These are phyloP conservation scores for Tetranychus urticae DNA, from an alignment of 1,140 invertebrate genomes.

Conservation along the genomic window DNA sequence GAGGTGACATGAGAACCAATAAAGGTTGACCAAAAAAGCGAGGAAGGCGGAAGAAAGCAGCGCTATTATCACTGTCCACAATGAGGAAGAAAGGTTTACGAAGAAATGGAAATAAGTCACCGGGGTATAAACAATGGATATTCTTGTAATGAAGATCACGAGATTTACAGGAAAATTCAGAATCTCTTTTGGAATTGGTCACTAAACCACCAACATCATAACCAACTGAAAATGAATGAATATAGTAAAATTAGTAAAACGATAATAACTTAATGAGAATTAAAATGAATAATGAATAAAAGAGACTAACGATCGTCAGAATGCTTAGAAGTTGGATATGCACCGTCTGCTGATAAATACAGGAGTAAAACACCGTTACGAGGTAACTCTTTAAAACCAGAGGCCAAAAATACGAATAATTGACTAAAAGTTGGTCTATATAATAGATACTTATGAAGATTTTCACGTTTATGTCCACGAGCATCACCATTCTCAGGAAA, in stretches of 20 bases:
- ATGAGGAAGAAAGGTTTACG: conserved; percentile 76
- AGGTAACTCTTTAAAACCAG: conserved; percentile 70
- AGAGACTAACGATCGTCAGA: conserved; percentile 24
- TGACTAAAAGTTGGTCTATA: conserved; percentile 87
- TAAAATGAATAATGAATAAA: not conserved
- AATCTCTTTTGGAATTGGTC: conserved; percentile 31
- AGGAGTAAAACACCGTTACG: conserved; percentile 66
- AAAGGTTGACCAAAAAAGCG: conserved; percentile 83
- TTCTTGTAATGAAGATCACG: conserved; percentile 4
- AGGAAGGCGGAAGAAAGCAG: conserved; percentile 73
- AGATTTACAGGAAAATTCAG: not conserved
- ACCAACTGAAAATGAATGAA: conserved; percentile 31
- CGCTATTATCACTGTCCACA: conserved; percentile 83
- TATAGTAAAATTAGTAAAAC: not conserved
- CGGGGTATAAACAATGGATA: conserved; percentile 46
- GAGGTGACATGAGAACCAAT: conserved; percentile 75
- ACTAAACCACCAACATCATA: conserved; percentile 77
- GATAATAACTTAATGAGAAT: not conserved
- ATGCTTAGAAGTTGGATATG: conserved; percentile 62
- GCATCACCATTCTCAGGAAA: conserved; percentile 35
- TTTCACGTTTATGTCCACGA: conserved; percentile 40
- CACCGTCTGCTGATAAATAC: conserved; percentile 81
- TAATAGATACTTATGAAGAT: conserved; percentile 88
- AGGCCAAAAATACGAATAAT: conserved; percentile 73
- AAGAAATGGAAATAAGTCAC: conserved; percentile 72